These are phyloP conservation scores for Ectemnius cavifrons DNA, from an alignment of 2,888 invertebrate genomes.

Conservation along the genomic window DNA sequence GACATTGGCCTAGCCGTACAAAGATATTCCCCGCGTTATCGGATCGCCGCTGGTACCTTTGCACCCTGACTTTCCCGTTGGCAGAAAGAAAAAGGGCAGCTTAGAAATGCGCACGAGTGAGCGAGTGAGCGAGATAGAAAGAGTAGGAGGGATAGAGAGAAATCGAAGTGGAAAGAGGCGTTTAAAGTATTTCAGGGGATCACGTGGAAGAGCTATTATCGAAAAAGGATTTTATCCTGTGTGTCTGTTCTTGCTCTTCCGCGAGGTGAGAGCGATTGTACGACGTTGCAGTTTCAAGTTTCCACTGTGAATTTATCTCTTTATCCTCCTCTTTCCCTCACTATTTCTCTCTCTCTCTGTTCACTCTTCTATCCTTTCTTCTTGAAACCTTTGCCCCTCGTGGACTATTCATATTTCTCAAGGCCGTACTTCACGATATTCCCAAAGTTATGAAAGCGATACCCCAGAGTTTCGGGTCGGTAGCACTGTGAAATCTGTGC, in stretches of 20 bases:
- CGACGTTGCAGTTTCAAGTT: slow-evolving; percentile 38
- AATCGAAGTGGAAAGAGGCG: slow-evolving; percentile 24
- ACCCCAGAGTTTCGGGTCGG: not conserved
- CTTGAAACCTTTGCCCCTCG: not conserved
- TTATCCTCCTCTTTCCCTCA: not conserved
- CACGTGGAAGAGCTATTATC: slow-evolving; percentile 51
- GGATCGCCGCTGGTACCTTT: slow-evolving; percentile 44
- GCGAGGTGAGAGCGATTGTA: slow-evolving; percentile 32
- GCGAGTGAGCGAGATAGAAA: not conserved
- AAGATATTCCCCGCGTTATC: slow-evolving; percentile 54
- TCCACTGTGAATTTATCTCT: slow-evolving; percentile 35
- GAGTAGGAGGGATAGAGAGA: not conserved
- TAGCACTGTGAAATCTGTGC: not conserved
- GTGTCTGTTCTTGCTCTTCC: slow-evolving; percentile 28
- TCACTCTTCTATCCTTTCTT: too few relatives aligned
- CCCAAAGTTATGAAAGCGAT: not conserved
- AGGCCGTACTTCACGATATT: slow-evolving; percentile 1
- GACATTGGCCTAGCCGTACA: slow-evolving; percentile 36
- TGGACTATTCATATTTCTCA: slow-evolving; percentile 35
- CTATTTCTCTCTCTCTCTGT: too few relatives aligned
- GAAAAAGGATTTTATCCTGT: slow-evolving; percentile 52
- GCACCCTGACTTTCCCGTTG: slow-evolving; percentile 33
- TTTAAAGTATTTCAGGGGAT: slow-evolving; percentile 50
- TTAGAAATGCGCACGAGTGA: not conserved
- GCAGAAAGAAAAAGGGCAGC: slow-evolving; percentile 24